phyloP scores from a whole-genome alignment of 2,888 invertebrate genomes.

The Napeogenes inachia region DNA sequence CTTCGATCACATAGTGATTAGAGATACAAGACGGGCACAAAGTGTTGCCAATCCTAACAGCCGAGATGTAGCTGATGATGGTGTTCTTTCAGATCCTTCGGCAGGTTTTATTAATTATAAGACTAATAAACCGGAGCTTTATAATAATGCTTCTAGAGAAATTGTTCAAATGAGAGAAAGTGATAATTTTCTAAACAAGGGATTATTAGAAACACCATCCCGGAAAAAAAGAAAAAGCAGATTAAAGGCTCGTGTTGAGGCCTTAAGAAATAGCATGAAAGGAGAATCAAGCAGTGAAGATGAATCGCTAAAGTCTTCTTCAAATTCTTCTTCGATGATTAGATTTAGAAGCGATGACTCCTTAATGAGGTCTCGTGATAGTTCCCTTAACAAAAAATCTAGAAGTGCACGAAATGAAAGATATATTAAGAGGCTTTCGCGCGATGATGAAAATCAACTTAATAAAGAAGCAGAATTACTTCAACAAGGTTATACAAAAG shows the following conservation, averaged over 20 bases:
- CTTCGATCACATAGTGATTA: constrained; percentile 82
- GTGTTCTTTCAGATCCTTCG: constrained; percentile 78
- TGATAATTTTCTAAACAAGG: constrained; percentile 60
- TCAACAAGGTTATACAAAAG: constrained; percentile 72
- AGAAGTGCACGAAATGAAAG: constrained; percentile 88
- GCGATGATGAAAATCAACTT: constrained; percentile 80
- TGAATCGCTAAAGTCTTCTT: constrained; percentile 80
- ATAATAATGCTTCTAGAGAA: constrained; percentile 59
- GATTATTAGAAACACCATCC: constrained; percentile 70
- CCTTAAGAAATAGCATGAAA: constrained; percentile 78
- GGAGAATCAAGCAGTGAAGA: constrained; percentile 84
- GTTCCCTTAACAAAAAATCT: constrained; percentile 79
- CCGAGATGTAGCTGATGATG: constrained; percentile 67
- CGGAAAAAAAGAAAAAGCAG: constrained; percentile 77
- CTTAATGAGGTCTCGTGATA: constrained; percentile 77
- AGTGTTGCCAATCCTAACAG: constrained; percentile 64
- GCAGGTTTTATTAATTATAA: constrained; percentile 69
- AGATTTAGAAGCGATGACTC: constrained; percentile 84
- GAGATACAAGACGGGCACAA: constrained; percentile 72
- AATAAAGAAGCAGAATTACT: constrained; percentile 75
- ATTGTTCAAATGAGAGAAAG: constrained; percentile 57
- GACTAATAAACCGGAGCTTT: constrained; percentile 56
- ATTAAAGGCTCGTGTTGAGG: constrained; percentile 82
- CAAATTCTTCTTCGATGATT: constrained; percentile 80
- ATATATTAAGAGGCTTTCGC: constrained; percentile 85